Percentiles rank a stretch among this genome's conserved stretches.
phyloP scores from a whole-genome alignment of 2,113 vertebrate genomes.

The Aptenodytes patagonicus region DNA sequence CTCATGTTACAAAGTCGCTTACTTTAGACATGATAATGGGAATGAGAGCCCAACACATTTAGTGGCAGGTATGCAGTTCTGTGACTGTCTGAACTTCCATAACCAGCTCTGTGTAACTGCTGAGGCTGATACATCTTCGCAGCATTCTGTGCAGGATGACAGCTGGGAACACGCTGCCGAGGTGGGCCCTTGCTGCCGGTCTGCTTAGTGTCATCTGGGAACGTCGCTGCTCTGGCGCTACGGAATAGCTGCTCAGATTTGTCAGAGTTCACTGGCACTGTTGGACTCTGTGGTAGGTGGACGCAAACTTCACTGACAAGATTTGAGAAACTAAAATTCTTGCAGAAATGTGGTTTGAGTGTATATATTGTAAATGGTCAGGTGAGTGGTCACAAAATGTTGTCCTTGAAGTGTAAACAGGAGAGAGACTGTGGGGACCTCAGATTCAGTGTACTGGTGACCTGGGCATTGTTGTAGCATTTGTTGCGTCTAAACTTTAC shows the following conservation, averaged over 20 bases:
- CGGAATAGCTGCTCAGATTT: background rate
- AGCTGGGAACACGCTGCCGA: background rate
- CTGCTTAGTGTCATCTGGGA: background rate
- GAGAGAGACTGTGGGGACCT: background rate
- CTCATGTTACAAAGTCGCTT: background rate
- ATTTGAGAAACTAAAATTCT: background rate
- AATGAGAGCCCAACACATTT: fast-evolving
- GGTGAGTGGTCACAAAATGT: background rate
- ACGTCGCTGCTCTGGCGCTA: background rate
- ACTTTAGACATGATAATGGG: fast-evolving
- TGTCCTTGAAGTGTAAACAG: background rate
- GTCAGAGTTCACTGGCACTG: background rate
- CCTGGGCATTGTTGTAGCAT: background rate
- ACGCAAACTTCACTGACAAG: background rate
- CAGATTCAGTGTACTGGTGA: fast-evolving
- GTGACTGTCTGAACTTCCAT: background rate
- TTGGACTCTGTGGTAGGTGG: background rate
- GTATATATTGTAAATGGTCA: fast-evolving
- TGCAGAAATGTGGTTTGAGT: background rate
- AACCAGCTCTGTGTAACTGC: background rate
- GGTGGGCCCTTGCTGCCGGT: background rate
- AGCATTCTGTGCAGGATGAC: background rate
- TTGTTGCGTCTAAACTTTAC: background rate
- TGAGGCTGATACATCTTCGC: background rate
- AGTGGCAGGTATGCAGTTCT: background rate